phyloP scores from a whole-genome alignment of 2,797 vertebrate genomes.

The Mallotus villosus region DNA sequence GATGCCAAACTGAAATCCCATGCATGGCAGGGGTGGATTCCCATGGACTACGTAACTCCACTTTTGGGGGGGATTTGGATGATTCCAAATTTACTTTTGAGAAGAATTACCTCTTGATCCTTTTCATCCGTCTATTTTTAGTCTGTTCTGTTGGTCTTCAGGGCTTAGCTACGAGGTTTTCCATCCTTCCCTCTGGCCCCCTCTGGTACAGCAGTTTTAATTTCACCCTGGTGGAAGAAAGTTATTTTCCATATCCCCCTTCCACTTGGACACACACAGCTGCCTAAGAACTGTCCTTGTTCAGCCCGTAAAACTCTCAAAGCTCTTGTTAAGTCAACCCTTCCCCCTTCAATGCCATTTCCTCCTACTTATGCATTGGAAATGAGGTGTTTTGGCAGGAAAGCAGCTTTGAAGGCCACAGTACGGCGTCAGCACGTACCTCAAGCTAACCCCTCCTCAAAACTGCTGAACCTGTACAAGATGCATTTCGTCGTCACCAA shows the following conservation, averaged over 20 bases:
- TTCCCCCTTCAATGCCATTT: background rate
- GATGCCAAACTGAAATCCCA: too few species aligned
- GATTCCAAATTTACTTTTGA: background rate
- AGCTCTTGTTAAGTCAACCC: background rate
- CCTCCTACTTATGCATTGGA: too few species aligned
- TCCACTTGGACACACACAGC: background rate
- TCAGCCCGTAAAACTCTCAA: background rate
- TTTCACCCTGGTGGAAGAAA: background rate
- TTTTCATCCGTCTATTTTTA: constrained; percentile 36
- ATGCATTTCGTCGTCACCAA: constrained; percentile 43
- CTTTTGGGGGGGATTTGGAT: too few species aligned
- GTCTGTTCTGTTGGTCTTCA: constrained; percentile 19
- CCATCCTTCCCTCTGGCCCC: background rate
- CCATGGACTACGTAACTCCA: too few species aligned
- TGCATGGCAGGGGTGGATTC: too few species aligned
- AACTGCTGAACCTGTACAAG: constrained; percentile 50
- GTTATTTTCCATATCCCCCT: constrained; percentile 8
- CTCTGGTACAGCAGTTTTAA: background rate
- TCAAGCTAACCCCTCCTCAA: background rate
- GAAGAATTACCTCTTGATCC: constrained; percentile 33
- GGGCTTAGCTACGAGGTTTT: constrained; percentile 26
- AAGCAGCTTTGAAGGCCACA: constrained; percentile 14
- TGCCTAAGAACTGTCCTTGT: background rate
- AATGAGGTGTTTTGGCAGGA: background rate
- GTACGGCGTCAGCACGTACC: constrained; percentile 15